Base-by-base conservation (phyloP, 2,797 vertebrate genomes). In the Melanotaenia boesemani region DNA sequence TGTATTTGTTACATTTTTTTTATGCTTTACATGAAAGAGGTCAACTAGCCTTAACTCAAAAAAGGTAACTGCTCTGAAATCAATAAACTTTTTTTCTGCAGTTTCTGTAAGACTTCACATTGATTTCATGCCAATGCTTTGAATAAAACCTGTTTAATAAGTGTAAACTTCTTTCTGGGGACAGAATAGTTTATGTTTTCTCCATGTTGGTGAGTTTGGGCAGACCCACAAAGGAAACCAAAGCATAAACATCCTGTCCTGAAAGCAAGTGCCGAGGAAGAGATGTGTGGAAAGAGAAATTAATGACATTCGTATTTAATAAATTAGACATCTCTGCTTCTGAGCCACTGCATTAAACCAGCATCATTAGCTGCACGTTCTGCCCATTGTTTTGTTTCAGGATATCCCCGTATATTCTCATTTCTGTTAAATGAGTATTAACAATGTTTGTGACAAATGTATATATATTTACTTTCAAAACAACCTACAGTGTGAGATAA, bases 1-100 rank as follows among this genome's bases (percentile, higher is more conserved):
- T 18, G 0, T 24, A 22, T 22, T 16, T 22, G 12, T 13, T 34
- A 52, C 63, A 65, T 54, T 65, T 54, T 36, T 0, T 3, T 37
- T 4, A 41, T 15, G 32, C 36, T 32, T 65, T 11, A 54, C 0
- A 0, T 39, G 0, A 54, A 54, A 24, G 4, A 9, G 12, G 5
- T n/a, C 10, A 0, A 9, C 34, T 37, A 26, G 48, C 63, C 15
- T 24, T 26, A 54, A 54, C n/a, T 37, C 13, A 13, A 34, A 36
- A 0, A 54, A 12, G 32, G n/a, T 26, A 26, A 39, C 6, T 28
- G 0, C 30, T 56, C 52, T 55, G 0, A 34, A 58, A 56, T 10
- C 11, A 46, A 67, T 0, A 16, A 58, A 46, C 0, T 1, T 9
- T 46, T 58, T 10, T 5, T 48, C 16, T 58, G 55, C 10, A 26